phyloP scores from a whole-genome alignment of 2,888 invertebrate species.

The Hartigia nigra region DNA sequence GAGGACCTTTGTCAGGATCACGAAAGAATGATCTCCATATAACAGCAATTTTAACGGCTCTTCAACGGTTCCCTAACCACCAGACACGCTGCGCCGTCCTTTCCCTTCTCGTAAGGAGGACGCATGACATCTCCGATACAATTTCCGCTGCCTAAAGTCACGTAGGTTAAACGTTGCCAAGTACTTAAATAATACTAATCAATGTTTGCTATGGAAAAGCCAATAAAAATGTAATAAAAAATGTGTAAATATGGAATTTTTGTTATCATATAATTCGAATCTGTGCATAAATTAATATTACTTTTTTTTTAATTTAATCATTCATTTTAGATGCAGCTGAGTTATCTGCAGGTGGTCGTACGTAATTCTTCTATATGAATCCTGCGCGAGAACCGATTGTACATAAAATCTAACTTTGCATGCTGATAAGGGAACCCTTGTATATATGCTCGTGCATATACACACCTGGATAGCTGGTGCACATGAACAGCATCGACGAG shows the following conservation, averaged over 20 bases:
- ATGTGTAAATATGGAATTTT: not conserved
- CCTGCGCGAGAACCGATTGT: conserved; percentile 46
- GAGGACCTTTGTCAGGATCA: not conserved
- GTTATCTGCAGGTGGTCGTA: conserved; percentile 34
- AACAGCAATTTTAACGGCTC: conserved; percentile 10
- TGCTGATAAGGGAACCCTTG: conserved; percentile 52
- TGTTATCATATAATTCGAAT: not conserved
- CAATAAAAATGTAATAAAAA: not conserved
- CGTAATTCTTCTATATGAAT: conserved; percentile 50
- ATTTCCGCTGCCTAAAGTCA: not conserved
- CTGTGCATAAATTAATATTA: not conserved
- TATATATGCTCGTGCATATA: conserved; percentile 8
- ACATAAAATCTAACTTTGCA: conserved; percentile 58
- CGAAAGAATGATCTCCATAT: conserved; percentile 6
- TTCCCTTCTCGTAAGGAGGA: conserved; percentile 5
- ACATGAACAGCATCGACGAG: conserved; percentile 17
- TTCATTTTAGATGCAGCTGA: not conserved
- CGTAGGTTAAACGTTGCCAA: not conserved
- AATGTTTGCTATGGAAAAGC: not conserved
- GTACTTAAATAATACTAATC: not conserved
- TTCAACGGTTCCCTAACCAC: conserved; percentile 5
- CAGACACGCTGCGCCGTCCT: not conserved
- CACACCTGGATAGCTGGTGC: conserved; percentile 15
- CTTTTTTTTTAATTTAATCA: not conserved
- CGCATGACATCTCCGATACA: conserved; percentile 9